Percentiles rank a stretch among this genome's conserved stretches.
Evolutionary conservation across 2,113 vertebrate genomes (phyloP).

Genomic region (Pseudopipra pipra): DNA sequence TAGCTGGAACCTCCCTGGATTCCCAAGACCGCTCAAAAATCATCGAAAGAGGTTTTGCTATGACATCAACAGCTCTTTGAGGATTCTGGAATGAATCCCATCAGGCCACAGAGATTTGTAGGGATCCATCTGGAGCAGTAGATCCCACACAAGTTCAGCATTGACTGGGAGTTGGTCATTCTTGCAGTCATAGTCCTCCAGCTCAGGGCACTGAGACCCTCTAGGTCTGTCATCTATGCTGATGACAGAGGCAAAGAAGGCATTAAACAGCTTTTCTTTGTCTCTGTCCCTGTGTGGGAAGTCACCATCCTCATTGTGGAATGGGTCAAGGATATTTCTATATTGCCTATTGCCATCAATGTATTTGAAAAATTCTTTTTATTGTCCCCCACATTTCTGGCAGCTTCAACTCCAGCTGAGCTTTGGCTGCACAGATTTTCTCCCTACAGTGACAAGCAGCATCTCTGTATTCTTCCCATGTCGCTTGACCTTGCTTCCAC

Average conservation of each 20-base stretch:
- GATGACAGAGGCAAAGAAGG: background rate
- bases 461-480: background rate
- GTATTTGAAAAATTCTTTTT: background rate
- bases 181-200: background rate
- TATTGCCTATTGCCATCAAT: background rate
- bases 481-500: background rate
- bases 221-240: background rate
- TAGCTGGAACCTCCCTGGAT: background rate
- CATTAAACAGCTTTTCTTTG: background rate
- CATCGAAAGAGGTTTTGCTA: background rate
- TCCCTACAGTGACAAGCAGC: background rate
- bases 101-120: background rate
- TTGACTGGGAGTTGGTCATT: no score
- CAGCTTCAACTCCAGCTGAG: background rate
- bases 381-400: background rate
- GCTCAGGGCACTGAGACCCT: background rate
- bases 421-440: background rate
- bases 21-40: background rate
- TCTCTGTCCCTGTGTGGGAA: background rate
- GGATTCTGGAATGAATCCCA: background rate
- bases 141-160: background rate
- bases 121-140: background rate
- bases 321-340: background rate
- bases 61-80: background rate
- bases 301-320: background rate